These are phyloP conservation scores for Pelosia muscerda DNA, from an alignment of 2,888 invertebrate genomes.

Conservation along the genomic window DNA sequence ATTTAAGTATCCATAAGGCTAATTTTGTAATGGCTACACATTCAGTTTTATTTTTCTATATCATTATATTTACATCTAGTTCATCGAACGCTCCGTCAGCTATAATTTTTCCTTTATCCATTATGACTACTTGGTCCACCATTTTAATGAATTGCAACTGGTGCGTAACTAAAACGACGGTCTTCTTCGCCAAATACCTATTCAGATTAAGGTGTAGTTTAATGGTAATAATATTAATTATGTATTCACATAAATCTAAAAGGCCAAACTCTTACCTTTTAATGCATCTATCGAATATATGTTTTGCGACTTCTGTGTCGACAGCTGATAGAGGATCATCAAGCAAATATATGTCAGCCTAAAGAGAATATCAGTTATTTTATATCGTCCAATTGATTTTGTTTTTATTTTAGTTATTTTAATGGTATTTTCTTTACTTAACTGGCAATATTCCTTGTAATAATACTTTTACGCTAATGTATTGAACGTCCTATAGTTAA, in stretches of 20 bases:
- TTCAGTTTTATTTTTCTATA: too few relatives aligned
- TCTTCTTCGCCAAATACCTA: slow-evolving; percentile 88
- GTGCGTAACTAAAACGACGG: slow-evolving; percentile 93
- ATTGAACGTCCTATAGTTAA: too few relatives aligned
- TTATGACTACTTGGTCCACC: slow-evolving; percentile 87
- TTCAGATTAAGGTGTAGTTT: slow-evolving; percentile 9
- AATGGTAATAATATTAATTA: background rate
- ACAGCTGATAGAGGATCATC: slow-evolving; percentile 93
- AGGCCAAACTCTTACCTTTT: slow-evolving; percentile 64
- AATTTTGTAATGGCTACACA: background rate
- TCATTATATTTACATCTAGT: slow-evolving; percentile 67
- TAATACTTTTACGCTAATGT: too few relatives aligned
- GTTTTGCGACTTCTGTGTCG: slow-evolving; percentile 90
- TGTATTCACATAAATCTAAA: background rate
- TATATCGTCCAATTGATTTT: background rate
- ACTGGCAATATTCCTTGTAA: too few relatives aligned
- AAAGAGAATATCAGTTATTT: slow-evolving; percentile 48
- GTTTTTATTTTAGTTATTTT: background rate
- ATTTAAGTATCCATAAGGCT: background rate
- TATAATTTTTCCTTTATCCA: slow-evolving; percentile 75
- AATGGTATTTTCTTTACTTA: too few relatives aligned
- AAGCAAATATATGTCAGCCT: slow-evolving; percentile 91
- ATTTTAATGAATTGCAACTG: slow-evolving; percentile 92
- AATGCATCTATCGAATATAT: slow-evolving; percentile 90
- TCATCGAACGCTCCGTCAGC: slow-evolving; percentile 74